These are phyloP conservation scores for Engraulis encrasicolus DNA, from an alignment of 2,113 vertebrate genomes.

Conservation along the genomic window DNA sequence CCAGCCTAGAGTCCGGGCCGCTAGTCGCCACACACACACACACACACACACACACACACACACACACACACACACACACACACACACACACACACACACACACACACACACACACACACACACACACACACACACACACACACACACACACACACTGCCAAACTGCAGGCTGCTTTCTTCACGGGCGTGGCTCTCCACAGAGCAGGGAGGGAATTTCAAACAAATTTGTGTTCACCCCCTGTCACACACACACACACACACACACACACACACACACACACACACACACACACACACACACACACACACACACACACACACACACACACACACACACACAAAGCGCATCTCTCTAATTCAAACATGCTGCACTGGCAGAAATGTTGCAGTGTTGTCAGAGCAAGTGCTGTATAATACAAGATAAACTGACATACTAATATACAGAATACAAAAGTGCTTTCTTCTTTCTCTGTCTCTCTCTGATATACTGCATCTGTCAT, in stretches of 20 bases:
- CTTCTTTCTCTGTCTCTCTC: not conserved
- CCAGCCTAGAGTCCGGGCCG: slow-evolving; percentile 50
- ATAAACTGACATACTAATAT: not conserved
- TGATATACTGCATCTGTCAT: too few relatives aligned
- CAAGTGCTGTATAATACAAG: not conserved
- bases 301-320: too few relatives aligned
- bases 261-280: not conserved
- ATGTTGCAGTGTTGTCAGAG: not conserved
- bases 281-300: slow-evolving; percentile 25
- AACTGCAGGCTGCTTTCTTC: slow-evolving; percentile 25
- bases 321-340: too few relatives aligned
- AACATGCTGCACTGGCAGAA: not conserved
- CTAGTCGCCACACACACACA: slow-evolving; percentile 33
- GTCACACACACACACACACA: not conserved
- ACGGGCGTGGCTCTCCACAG: slow-evolving; percentile 27
- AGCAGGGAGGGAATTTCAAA: slow-evolving; percentile 31
- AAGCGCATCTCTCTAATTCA: not conserved
- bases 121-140: slow-evolving; percentile 43
- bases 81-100: slow-evolving; percentile 40
- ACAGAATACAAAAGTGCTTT: not conserved
- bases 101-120: slow-evolving; percentile 46
- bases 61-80: slow-evolving; percentile 45
- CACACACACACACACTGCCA: slow-evolving; percentile 19
- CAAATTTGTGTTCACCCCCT: slow-evolving; percentile 3
- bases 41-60: slow-evolving; percentile 46